Conservation (phyloP, 2,797 vertebrate genomes). For the Coluber constrictor region DNA sequence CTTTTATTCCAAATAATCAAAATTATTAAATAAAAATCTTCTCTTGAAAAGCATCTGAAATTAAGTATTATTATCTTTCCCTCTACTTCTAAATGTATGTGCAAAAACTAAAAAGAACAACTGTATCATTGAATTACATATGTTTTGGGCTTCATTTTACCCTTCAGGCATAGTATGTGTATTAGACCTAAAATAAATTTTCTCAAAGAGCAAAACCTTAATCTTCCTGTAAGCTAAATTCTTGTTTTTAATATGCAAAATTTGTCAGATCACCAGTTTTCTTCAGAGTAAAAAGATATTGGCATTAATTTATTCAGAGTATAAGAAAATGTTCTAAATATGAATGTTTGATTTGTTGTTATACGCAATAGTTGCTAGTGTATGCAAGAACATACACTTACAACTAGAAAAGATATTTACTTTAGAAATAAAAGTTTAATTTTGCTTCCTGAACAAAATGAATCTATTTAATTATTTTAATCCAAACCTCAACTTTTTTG, state of each 20-base stretch:
- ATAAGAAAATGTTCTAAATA: conserved; percentile 48
- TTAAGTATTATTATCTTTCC: neutral
- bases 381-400: conserved; percentile 38
- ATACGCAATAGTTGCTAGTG: conserved; percentile 35
- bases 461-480: neutral
- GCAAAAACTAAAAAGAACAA: neutral
- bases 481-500: neutral
- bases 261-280: conserved; percentile 57
- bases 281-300: conserved; percentile 46
- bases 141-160: neutral
- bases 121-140: neutral
- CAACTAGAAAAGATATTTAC: conserved; percentile 14
- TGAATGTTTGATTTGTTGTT: conserved; percentile 54
- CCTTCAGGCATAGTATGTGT: neutral
- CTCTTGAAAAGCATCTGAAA: neutral
- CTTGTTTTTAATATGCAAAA: conserved; percentile 61
- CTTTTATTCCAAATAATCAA: neutral
- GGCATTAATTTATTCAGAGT: conserved; percentile 50
- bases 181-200: neutral
- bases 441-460: conserved; percentile 9
- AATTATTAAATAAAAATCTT: neutral
- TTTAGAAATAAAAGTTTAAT: conserved; percentile 8
- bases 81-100: neutral
- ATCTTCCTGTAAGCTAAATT: conserved; percentile 34
- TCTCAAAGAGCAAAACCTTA: conserved; percentile 44